Percentiles rank a stretch among this genome's conserved stretches.
Conservation (phyloP, 2,888 invertebrate genomes). For the Mantis religiosa region DNA sequence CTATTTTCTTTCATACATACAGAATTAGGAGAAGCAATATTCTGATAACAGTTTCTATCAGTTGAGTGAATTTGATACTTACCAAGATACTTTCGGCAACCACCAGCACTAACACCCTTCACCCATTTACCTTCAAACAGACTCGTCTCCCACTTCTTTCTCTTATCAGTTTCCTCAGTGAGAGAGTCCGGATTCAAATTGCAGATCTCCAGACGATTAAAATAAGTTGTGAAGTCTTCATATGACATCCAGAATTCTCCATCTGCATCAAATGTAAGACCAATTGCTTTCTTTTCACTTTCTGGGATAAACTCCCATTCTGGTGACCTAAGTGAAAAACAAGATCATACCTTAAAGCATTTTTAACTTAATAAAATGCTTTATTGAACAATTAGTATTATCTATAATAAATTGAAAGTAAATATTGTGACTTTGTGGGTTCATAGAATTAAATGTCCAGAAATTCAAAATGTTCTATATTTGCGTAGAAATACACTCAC, state of each 20-base stretch:
- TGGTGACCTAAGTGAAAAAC: constrained; percentile 61
- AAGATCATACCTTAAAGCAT: no score
- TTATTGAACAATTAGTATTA: no score
- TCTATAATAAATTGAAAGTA: no score
- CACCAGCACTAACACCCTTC: constrained; percentile 87
- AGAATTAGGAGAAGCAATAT: no score
- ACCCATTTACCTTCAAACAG: constrained; percentile 94
- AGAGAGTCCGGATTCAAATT: constrained; percentile 92
- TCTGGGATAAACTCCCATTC: constrained; percentile 89
- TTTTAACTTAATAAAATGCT: no score
- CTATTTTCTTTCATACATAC: no score
- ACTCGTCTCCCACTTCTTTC: constrained; percentile 88
- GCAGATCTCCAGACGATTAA: constrained; percentile 86
- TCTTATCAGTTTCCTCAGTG: constrained; percentile 62
- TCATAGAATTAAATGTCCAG: no score
- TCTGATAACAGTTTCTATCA: no score
- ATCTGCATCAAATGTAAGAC: constrained; percentile 84
- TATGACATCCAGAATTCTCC: constrained; percentile 99
- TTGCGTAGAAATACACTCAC: no score
- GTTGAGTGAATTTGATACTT: constrained; percentile 28
- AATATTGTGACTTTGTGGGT: no score
- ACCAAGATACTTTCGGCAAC: constrained; percentile 88
- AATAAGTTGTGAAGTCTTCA: constrained; percentile 82
- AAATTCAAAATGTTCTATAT: no score
- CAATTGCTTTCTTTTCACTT: constrained; percentile 79